Conservation (phyloP, 2,113 vertebrate species). For the Microcebus lehilahytsara region DNA sequence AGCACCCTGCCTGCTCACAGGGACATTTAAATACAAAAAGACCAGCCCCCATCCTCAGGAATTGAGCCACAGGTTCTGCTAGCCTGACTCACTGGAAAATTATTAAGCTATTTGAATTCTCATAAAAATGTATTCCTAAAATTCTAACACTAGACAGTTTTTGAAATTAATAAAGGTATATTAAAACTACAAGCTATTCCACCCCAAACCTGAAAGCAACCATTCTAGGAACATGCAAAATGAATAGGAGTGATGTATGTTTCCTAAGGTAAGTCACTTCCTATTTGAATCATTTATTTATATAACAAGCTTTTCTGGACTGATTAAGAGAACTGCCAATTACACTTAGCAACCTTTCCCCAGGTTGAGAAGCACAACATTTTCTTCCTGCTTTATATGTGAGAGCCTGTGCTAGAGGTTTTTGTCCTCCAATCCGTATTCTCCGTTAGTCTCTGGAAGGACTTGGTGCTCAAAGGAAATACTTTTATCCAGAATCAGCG, state of each 20-base stretch:
- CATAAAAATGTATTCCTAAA: slow-evolving; percentile 15
- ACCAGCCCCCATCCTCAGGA: not conserved
- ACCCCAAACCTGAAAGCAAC: slow-evolving; percentile 21
- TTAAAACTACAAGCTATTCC: slow-evolving; percentile 53
- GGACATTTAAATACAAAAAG: not conserved
- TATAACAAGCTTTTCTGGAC: slow-evolving; percentile 52
- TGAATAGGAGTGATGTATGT: not conserved
- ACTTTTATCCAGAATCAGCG: not conserved
- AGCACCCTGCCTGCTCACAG: not conserved
- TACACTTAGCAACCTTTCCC: not conserved
- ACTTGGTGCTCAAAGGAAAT: not conserved
- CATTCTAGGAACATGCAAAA: slow-evolving; percentile 27
- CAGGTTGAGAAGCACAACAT: not conserved
- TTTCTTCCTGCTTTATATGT: not conserved
- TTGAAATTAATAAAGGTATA: slow-evolving; percentile 27
- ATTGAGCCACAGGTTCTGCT: not conserved
- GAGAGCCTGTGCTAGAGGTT: not conserved
- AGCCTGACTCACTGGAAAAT: not conserved
- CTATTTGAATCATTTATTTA: slow-evolving; percentile 61
- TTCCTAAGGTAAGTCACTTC: slow-evolving; percentile 62
- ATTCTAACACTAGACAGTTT: not conserved
- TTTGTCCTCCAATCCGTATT: not conserved
- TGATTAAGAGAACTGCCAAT: slow-evolving; percentile 48
- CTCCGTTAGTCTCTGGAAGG: not conserved
- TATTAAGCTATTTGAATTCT: not conserved